These are phyloP conservation scores for Drosophila grimshawi DNA, from an alignment of 1,140 invertebrate genomes.

Conservation along the genomic window DNA sequence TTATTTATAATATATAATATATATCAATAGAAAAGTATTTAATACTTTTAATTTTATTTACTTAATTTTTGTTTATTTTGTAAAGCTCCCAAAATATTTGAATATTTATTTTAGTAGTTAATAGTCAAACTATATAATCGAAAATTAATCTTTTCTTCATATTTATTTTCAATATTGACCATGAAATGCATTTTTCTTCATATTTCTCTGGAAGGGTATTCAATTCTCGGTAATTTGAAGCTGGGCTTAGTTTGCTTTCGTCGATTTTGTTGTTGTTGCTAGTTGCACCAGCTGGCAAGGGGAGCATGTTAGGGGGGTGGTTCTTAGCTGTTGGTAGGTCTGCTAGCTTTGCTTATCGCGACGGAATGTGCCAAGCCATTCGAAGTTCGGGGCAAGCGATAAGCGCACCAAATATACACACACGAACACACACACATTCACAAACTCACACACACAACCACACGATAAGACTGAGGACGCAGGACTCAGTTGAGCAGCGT, in stretches of 20 bases:
- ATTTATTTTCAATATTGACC: not conserved
- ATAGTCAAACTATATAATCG: too few relatives aligned
- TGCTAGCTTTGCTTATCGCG: constrained; percentile 45
- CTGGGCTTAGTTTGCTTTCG: not conserved
- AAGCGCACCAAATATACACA: constrained; percentile 35
- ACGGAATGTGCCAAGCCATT: constrained; percentile 62
- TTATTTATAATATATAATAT: too few relatives aligned
- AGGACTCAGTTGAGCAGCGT: constrained; percentile 9
- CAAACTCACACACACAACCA: constrained; percentile 5
- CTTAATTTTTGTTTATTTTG: too few relatives aligned
- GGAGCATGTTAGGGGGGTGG: not conserved
- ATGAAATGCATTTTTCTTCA: not conserved
- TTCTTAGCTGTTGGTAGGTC: not conserved
- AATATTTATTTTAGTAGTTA: not conserved
- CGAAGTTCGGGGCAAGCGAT: constrained; percentile 52
- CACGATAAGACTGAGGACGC: constrained; percentile 10
- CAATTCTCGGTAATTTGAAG: not conserved
- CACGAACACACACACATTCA: constrained; percentile 19
- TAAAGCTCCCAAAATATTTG: too few relatives aligned
- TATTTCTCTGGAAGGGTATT: not conserved
- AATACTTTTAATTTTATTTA: too few relatives aligned
- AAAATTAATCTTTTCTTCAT: too few relatives aligned
- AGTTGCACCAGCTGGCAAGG: constrained; percentile 20
- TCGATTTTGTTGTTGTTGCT: constrained; percentile 31
- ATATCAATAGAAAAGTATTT: too few relatives aligned